Conservation (phyloP, 2,113 vertebrate species). For the Plecturocebus donacophilus region DNA sequence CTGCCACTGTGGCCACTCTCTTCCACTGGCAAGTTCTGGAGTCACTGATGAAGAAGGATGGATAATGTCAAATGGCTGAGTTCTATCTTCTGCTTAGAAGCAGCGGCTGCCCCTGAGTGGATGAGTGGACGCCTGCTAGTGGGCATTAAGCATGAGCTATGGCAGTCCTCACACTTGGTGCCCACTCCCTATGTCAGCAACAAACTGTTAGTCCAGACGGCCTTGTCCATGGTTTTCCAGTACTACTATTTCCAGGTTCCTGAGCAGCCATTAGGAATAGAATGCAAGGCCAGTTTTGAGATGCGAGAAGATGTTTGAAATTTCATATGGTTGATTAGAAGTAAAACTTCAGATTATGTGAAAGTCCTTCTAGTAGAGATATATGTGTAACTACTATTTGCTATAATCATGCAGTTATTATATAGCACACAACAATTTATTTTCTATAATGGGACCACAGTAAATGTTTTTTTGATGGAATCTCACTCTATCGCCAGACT, state of each 20-base stretch:
- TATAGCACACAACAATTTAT: neutral
- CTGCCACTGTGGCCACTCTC: fast-evolving
- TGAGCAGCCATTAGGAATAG: neutral
- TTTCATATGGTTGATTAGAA: neutral
- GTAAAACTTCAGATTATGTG: neutral
- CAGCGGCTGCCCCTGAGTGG: neutral
- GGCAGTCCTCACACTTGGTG: neutral
- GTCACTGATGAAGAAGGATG: neutral
- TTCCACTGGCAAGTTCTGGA: neutral
- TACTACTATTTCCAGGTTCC: no score
- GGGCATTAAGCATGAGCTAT: neutral
- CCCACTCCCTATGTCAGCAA: neutral
- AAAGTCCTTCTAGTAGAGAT: neutral
- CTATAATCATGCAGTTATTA: neutral
- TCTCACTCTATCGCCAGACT: no score
- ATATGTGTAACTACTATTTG: neutral
- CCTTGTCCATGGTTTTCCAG: neutral
- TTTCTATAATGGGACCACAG: neutral
- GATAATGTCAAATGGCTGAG: neutral
- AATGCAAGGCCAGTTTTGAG: neutral
- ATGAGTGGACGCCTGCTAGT: no score
- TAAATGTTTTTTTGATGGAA: no score
- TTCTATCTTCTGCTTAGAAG: neutral
- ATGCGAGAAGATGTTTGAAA: neutral
- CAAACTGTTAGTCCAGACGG: neutral